Percentiles rank a stretch among this genome's conserved stretches.
Conservation (phyloP, 2,797 vertebrate genomes). For the Sebastes itinus region DNA sequence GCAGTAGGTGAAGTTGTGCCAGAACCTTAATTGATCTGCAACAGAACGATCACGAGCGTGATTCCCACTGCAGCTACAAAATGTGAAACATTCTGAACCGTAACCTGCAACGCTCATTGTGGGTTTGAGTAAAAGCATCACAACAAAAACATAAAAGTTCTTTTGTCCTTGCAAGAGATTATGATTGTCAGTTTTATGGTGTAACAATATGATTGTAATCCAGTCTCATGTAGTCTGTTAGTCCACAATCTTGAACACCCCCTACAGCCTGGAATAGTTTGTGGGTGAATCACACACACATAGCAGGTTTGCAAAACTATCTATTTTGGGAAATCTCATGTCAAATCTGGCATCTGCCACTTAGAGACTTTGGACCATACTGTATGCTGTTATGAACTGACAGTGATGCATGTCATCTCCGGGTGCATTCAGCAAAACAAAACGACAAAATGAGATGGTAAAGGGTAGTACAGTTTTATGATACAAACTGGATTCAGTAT, state of each 20-base stretch:
- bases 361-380: slow-evolving; percentile 16
- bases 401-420: slow-evolving; percentile 14
- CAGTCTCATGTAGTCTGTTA: background rate
- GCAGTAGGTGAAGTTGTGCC: background rate
- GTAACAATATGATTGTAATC: background rate
- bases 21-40: background rate
- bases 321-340: slow-evolving; percentile 42
- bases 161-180: background rate
- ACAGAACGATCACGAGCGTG: background rate
- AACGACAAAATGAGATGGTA: slow-evolving; percentile 5
- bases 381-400: slow-evolving; percentile 4
- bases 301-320: slow-evolving; percentile 33
- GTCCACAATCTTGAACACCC: slow-evolving; percentile 1
- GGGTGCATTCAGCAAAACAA: slow-evolving; percentile 25
- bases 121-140: background rate
- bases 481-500: slow-evolving; percentile 37
- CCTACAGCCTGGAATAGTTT: slow-evolving; percentile 38
- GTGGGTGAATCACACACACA: slow-evolving; percentile 39
- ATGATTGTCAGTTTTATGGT: background rate
- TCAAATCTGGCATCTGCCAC: slow-evolving; percentile 48
- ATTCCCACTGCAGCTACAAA: background rate
- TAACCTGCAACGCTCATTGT: background rate
- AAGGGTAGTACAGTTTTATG: slow-evolving; percentile 14
- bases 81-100: background rate
- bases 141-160: background rate